A percentile compares a stretch with the other conserved stretches of the same genome.
phyloP scores from a whole-genome alignment of 2,888 invertebrate genomes.

The Sepioteuthis lessoniana region DNA sequence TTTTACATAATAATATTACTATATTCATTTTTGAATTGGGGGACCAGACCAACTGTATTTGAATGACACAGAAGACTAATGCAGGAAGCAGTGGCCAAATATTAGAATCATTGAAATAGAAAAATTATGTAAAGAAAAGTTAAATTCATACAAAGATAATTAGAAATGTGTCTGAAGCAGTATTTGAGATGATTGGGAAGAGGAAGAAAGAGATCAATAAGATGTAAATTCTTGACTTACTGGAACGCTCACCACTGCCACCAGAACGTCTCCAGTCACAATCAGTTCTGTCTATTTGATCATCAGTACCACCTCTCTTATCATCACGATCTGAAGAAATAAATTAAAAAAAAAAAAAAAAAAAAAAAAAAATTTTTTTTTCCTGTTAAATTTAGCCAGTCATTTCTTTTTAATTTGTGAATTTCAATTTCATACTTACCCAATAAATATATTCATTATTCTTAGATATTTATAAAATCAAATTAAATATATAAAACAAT shows the following conservation, averaged over 20 bases:
- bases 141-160: not conserved
- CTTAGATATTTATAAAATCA: too few relatives aligned
- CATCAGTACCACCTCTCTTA: conserved; percentile 50
- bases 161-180: not conserved
- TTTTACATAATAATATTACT: too few relatives aligned
- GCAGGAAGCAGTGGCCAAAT: too few relatives aligned
- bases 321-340: conserved; percentile 45
- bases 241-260: conserved; percentile 46
- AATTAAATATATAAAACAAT: too few relatives aligned
- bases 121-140: not conserved
- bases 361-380: not conserved
- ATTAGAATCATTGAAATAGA: not conserved
- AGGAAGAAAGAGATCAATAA: not conserved
- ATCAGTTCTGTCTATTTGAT: conserved; percentile 68
- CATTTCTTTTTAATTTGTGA: not conserved
- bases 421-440: too few relatives aligned
- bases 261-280: conserved; percentile 63
- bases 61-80: too few relatives aligned
- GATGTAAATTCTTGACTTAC: not conserved
- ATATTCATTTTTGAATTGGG: too few relatives aligned
- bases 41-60: too few relatives aligned
- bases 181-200: not conserved
- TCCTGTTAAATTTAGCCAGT: not conserved
- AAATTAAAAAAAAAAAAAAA: too few relatives aligned
- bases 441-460: too few relatives aligned